Evolutionary conservation across 2,888 invertebrate species (phyloP), one percentile per base, ranked within the genome.

Genomic region (Abrostola triplasia): DNA sequence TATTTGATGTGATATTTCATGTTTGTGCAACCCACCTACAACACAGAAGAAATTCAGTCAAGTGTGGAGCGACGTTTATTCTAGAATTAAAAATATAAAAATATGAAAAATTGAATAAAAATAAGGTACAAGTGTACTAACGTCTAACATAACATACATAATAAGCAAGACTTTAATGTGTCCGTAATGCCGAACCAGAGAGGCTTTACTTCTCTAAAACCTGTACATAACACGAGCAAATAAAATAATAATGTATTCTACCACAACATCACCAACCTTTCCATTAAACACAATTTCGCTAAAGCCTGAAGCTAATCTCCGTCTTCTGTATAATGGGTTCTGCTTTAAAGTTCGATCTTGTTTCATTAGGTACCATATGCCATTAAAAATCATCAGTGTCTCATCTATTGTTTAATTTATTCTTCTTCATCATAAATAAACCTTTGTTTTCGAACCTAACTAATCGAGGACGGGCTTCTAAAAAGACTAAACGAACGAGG

Each of bases 231-330:
- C 53, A 49, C 13, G 24, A 13, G 5, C 13, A 53, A n/a, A n/a
- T n/a, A n/a, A 56, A 58, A 53, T 57, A 62, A 38, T 50, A 56
- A 64, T 42, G 48, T 50, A 50, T 44, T 76, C 57, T 11, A n/a
- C 35, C 13, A 38, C 44, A 62, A 61, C 48, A 48, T 12, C 52
- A 52, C 12, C 37, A 63, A 52, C 67, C 59, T 56, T 61, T 56
- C 41, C 51, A 61, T 67, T 61, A 65, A 52, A 41, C 48, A 59
- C 58, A 12, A 58, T 58, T 54, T 57, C 48, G 37, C 56, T 36
- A 24, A 36, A 56, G 8, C n/a, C 6, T 36, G 12, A 60, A 70
- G 51, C 40, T 56, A 63, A 63, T 48, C 42, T 55, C 6, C 24
- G 44, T 44, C 59, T 50, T 40, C 4, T 24, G 42, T 6, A 38